Evolutionary conservation across 2,888 invertebrate genomes (phyloP).

Genomic region (Dryococelus australis): DNA sequence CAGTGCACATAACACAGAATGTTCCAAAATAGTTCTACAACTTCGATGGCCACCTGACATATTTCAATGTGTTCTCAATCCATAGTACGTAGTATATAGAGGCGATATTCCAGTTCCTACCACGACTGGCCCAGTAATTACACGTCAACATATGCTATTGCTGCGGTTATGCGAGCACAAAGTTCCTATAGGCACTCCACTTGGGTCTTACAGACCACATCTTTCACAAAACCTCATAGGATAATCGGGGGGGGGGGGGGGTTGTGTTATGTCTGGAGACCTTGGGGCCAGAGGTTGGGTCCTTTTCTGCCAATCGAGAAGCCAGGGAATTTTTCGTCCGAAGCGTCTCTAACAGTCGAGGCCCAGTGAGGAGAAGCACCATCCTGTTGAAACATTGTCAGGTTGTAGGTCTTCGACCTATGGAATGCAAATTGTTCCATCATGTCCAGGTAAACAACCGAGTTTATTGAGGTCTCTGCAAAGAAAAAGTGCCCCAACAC

Average conservation of each 20-base stretch:
- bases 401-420: background rate
- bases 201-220: background rate
- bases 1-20: too few species aligned
- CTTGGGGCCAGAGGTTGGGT: too few species aligned
- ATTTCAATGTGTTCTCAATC: too few species aligned
- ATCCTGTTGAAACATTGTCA: background rate
- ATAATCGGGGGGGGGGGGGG: too few species aligned
- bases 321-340: slow-evolving; percentile 19
- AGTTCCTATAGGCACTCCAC: background rate
- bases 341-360: background rate
- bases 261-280: too few species aligned
- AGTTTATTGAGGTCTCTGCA: background rate
- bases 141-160: background rate
- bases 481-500: too few species aligned
- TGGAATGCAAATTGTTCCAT: background rate
- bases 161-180: background rate
- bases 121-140: background rate
- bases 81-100: too few species aligned
- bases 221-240: too few species aligned
- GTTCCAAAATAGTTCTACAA: too few species aligned
- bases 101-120: too few species aligned
- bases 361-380: background rate
- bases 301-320: background rate
- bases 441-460: slow-evolving; percentile 4
- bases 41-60: too few species aligned